A percentile compares a stretch with the other conserved stretches of the same genome.
Conservation (phyloP, 2,797 vertebrate species). For the Oreochromis mossambicus region DNA sequence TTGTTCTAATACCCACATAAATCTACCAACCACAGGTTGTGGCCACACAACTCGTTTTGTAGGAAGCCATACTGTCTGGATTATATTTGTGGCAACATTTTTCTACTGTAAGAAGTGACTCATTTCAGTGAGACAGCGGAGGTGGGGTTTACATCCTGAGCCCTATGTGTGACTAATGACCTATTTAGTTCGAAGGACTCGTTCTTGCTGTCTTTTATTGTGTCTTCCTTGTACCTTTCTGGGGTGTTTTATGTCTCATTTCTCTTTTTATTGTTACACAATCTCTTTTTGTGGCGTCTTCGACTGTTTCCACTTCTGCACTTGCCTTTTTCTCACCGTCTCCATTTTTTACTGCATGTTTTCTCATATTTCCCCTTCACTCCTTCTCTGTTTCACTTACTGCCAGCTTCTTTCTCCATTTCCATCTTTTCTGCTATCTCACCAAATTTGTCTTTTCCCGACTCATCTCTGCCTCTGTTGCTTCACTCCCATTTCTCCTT, state of each 20-base stretch:
- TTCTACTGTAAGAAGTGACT: background rate
- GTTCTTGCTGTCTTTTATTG: background rate
- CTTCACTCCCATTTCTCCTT: background rate
- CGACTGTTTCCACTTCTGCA: background rate
- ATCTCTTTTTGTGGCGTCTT: background rate
- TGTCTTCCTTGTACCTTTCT: background rate
- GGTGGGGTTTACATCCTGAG: background rate
- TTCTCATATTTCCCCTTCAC: background rate
- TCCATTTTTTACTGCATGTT: background rate
- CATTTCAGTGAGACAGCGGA: background rate
- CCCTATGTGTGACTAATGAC: background rate
- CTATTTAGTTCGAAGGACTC: background rate
- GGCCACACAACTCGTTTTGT: background rate
- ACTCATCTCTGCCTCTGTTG: conserved; percentile 8
- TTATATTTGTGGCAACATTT: background rate
- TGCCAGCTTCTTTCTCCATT: background rate
- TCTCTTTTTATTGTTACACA: background rate
- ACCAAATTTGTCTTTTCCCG: background rate
- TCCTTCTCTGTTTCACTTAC: background rate
- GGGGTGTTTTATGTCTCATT: background rate
- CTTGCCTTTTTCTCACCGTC: background rate
- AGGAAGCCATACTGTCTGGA: background rate
- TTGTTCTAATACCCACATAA: background rate
- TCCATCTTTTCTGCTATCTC: background rate
- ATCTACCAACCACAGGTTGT: background rate